Evolutionary conservation across 2,888 invertebrate genomes (phyloP), one percentile per base, ranked within the genome.

Genomic region (Xylota sylvarum): DNA sequence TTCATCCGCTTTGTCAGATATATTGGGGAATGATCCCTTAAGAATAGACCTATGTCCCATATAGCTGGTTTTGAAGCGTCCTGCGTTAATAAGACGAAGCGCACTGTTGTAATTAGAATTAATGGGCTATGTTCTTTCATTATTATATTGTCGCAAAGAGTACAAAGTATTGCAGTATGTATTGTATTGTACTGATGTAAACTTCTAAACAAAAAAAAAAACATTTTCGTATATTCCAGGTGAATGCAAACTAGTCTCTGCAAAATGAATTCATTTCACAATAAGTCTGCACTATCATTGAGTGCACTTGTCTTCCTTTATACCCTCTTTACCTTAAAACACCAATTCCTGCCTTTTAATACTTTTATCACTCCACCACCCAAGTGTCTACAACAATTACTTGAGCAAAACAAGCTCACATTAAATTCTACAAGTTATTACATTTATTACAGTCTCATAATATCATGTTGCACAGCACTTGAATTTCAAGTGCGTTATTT

Each of bases 381-480:
- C 30, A 64, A 58, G 81, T 81, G 55, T 27, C 69, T 48, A 48
- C 40, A 46, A 70, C 50, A 79, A 55, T 55, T 64, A 72, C 73
- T 73, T 35, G 48, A 70, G 35, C 17, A 50, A 64, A 67, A 65
- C 65, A 77, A 77, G 72, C 46, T 67, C 35, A 72, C 65, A 73
- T 55, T 67, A 48, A 67, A 60, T 55, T 77, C 56, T 40, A 72
- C 72, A 70, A 64, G 48, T 76, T 56, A 67, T 65, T 73, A 69
- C 60, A 67, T 69, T 65, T 73, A 65, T 65, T 60, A 60, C 46
- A 37, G 23, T 43, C 78, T 72, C 62, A 72, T 78, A 72, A 73
- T 84, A 84, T 79, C 78, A 78, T 78, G 73, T 78, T 84, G 67
- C 67, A 67, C 46, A 73, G 30, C 67, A 84, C 83, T 84, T 73